Base-by-base conservation (phyloP, 2,113 vertebrate species). In the Dipodomys stephensi region DNA sequence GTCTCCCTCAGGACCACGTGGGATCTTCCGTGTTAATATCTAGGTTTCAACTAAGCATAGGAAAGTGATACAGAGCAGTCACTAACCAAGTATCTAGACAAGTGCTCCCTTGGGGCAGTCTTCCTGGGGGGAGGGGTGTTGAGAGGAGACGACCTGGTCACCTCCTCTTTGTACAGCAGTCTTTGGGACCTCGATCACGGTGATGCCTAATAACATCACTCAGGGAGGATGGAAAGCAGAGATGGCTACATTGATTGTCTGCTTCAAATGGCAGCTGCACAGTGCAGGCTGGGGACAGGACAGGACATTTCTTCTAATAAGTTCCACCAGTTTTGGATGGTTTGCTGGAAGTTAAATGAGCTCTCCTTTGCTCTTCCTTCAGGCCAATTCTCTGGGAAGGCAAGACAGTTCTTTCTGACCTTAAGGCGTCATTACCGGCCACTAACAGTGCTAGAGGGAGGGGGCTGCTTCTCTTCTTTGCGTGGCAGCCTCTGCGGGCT, bases 331-430 rank as follows among this genome's bases (percentile, higher is more conserved):
- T 88, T 94, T 67, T 19, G 79, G 78, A 77, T 60, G 27, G 46
- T 71, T 95, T 88, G 80, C 94, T 94, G 28, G 81, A 83, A 88
- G 72, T 93, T 94, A 95, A 95, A 95, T 69, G 93, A 93, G 92
- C 25, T 81, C 57, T 73, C 32, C 83, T 94, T 90, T 93, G 84
- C 83, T 90, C 85, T 95, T 96, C 93, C 94, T 95, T 88, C 69
- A 94, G 92, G 87, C 62, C 62, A 92, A 19, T 94, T 96, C 30
- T 62, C 53, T 92, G 80, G 88, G 85, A 92, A 95, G 81, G 81
- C 57, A 87, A 94, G 91, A 78, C 65, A 78, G 91, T 96, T 89
- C 85, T 93, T 93, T 94, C 72, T 91, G 32, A 94, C 86, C 78
- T 92, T 86, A 87, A 94, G 93, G 85, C 6, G 0, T 93, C 67